Evolutionary conservation across 2,113 vertebrate genomes (phyloP), one percentile per base, ranked within the genome.

Genomic region (Sturnus vulgaris): DNA sequence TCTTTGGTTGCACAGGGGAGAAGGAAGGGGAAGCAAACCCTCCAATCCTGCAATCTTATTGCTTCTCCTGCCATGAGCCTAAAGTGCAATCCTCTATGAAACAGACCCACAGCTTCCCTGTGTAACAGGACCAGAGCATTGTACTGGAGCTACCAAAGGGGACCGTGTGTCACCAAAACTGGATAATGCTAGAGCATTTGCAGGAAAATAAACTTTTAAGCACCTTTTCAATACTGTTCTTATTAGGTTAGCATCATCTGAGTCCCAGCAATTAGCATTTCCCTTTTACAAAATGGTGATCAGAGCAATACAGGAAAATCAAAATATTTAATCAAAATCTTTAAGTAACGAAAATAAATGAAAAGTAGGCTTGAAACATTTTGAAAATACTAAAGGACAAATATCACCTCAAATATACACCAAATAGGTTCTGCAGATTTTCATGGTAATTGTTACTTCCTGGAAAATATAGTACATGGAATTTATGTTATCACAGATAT

Each of bases 31-130:
- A 73, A 66, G 11, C 9, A 27, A 77, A 53, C 22, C 14, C 33
- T 23, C 23, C 19, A 73, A 5, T 22, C 5, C 19, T 70, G 21
- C 21, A 6, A 6, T 40, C 17, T 71, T 10, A 15, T 55, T 86
- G 18, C 24, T 88, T 4, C 28, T 71, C 82, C 18, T 47, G 27
- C 25, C 28, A 8, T 12, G 42, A 84, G 28, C 39, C 35, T 76
- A 59, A 85, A 55, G 42, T 46, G 25, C 18, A 47, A 39, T 35
- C 18, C 40, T 83, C 10, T 52, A 15, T 24, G 50, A 56, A 56
- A 56, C 6, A 44, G 5, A 7, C 7, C 5, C 0, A 1, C n/a
- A 77, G 31, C 8, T 78, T 25, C 73, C 13, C 22, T 2, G 0
- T 17, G 18, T 10, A 56, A 3, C 44, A 57, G 27, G 12, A 31